Evolutionary conservation across 2,888 invertebrate species (phyloP), one percentile per base, ranked within the genome.

Genomic region (Tineola bisselliella): DNA sequence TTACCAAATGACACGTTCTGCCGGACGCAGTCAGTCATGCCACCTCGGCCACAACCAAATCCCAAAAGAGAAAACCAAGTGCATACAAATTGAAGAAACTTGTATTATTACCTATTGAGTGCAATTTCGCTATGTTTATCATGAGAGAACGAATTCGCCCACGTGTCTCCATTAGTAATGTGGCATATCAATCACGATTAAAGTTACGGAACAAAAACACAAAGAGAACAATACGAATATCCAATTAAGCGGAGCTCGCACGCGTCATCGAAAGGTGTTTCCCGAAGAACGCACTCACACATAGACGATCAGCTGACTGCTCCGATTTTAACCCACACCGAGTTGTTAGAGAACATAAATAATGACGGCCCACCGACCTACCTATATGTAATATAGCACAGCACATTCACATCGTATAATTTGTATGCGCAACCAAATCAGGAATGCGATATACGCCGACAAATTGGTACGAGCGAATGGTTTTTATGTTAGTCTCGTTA

Each of bases 211-310:
- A 59, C 19, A 59, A 59, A 44, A 44, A 59, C 43, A 59, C 59
- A 44, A 8, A 59, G 25, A 25, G 25, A 86, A 84, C 84, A 86
- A 84, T 84, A 82, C 77, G 81, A 81, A 80, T 81, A 80, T 82
- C 86, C 84, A 87, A 86, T 87, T 87, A 86, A 84, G 81, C 80
- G 79, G 75, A 83, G 79, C 82, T 79, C 79, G 79, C 72, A 79
- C 81, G 82, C 87, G 86, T 87, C 86, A 87, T 86, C 84, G 79
- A 81, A 86, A 86, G 87, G 87, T 87, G 87, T 87, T 87, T 86
- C 87, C 87, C 87, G 82, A 87, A 84, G 87, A 86, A 80, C 80
- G 80, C 78, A 77, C 78, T 73, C 78, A 79, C 79, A 78, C 74
- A 77, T 68, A 65, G 67, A 71, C 73, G 79, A 84, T 83, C 86